phyloP scores from a whole-genome alignment of 1,140 invertebrate genomes.

The Diachasmimorpha longicaudata region DNA sequence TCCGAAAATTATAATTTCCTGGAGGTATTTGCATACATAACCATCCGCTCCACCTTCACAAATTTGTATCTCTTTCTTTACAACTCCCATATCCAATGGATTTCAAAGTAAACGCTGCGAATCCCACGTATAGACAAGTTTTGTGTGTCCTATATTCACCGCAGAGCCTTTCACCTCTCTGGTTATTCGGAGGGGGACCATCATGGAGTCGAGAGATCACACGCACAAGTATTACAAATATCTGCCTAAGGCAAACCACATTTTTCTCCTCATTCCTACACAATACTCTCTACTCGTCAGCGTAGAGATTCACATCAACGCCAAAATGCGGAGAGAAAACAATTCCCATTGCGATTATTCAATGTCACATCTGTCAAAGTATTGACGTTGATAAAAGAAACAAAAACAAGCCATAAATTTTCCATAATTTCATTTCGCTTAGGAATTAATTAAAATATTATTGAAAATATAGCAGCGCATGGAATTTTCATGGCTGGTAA shows the following conservation, averaged over 20 bases:
- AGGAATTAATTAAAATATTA: too few species aligned
- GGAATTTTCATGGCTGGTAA: too few species aligned
- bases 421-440: too few species aligned
- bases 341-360: neutral
- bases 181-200: neutral
- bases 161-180: conserved; percentile 55
- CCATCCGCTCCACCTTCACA: neutral
- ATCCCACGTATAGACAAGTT: conserved; percentile 52
- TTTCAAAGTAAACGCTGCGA: conserved; percentile 14
- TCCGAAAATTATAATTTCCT: neutral
- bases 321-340: neutral
- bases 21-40: neutral
- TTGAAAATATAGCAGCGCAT: too few species aligned
- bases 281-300: neutral
- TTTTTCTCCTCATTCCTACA: neutral
- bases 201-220: neutral
- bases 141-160: conserved; percentile 53
- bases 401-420: too few species aligned
- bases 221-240: neutral
- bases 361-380: neutral
- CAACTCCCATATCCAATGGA: neutral
- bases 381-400: too few species aligned
- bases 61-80: neutral
- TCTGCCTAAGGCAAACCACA: conserved; percentile 10
- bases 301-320: neutral